Percentiles rank a stretch among this genome's conserved stretches.
phyloP scores from a whole-genome alignment of 2,888 invertebrate genomes.

The Serrognathus titanus region DNA sequence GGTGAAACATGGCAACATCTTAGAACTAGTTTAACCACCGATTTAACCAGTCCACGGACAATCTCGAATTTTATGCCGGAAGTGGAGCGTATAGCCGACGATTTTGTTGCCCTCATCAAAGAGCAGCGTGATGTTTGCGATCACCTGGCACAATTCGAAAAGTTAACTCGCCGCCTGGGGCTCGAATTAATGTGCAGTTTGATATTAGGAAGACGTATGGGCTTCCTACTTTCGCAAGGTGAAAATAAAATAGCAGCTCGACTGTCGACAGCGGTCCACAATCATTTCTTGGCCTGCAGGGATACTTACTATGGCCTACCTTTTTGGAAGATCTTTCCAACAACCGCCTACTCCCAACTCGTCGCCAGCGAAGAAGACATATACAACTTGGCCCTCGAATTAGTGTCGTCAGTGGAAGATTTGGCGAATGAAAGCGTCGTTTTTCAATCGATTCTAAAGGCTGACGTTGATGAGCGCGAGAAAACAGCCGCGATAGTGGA shows the following conservation, averaged over 20 bases:
- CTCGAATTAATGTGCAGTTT: constrained; percentile 78
- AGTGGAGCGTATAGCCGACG: constrained; percentile 71
- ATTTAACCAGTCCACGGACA: constrained; percentile 72
- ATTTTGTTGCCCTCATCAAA: constrained; percentile 67
- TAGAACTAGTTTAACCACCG: constrained; percentile 68
- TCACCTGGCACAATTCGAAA: constrained; percentile 62
- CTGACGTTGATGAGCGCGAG: constrained; percentile 72
- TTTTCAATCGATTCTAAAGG: constrained; percentile 70
- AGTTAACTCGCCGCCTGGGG: constrained; percentile 73
- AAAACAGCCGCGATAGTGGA: constrained; percentile 83
- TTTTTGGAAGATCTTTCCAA: constrained; percentile 76
- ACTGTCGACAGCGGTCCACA: constrained; percentile 70
- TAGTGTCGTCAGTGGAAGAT: constrained; percentile 66
- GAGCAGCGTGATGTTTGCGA: constrained; percentile 53
- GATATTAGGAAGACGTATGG: constrained; percentile 75
- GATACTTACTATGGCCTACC: constrained; percentile 82
- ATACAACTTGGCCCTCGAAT: constrained; percentile 71
- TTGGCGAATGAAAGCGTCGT: constrained; percentile 62
- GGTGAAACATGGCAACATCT: constrained; percentile 76
- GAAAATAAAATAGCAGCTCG: constrained; percentile 55
- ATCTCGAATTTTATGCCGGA: constrained; percentile 73
- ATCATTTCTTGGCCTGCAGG: constrained; percentile 72
- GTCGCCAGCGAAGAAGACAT: constrained; percentile 74
- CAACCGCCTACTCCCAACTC: constrained; percentile 67
- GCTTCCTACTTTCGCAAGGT: constrained; percentile 56